Evolutionary conservation across 1,140 invertebrate genomes (phyloP).

Genomic region (Zaprionus tsacasi): DNA sequence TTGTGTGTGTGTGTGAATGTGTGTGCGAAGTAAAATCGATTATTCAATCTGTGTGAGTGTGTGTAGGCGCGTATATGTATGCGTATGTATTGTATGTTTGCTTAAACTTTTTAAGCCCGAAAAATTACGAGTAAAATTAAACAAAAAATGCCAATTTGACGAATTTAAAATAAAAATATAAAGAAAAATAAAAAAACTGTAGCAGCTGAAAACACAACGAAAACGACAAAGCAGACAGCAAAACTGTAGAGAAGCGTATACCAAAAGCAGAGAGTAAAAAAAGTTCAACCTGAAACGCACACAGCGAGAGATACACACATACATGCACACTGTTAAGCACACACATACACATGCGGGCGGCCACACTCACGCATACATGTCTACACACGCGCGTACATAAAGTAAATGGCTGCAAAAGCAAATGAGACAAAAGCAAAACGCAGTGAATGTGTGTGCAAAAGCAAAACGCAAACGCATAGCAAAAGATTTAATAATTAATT

Average conservation of each 20-base stretch:
- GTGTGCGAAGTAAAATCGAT: slow-evolving; percentile 71
- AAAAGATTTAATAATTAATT: slow-evolving; percentile 67
- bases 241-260: slow-evolving; percentile 53
- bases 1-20: slow-evolving; percentile 42
- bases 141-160: slow-evolving; percentile 49
- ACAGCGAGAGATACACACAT: slow-evolving; percentile 43
- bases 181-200: slow-evolving; percentile 7
- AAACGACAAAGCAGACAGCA: slow-evolving; percentile 35
- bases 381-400: slow-evolving; percentile 33
- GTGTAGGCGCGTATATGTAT: slow-evolving; percentile 47
- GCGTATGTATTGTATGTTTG: slow-evolving; percentile 62
- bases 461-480: slow-evolving; percentile 33
- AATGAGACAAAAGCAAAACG: slow-evolving; percentile 36
- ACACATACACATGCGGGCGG: slow-evolving; percentile 19
- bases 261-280: slow-evolving; percentile 59
- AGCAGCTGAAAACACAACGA: slow-evolving; percentile 21
- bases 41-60: slow-evolving; percentile 71
- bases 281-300: slow-evolving; percentile 55
- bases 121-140: slow-evolving; percentile 45
- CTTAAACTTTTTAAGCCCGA: slow-evolving; percentile 58
- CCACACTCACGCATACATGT: slow-evolving; percentile 15
- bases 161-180: slow-evolving; percentile 32
- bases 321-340: slow-evolving; percentile 11
- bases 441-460: slow-evolving; percentile 44
- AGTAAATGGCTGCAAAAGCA: slow-evolving; percentile 57